These are phyloP conservation scores for Hetaerina americana DNA, from an alignment of 1,140 invertebrate genomes.

Conservation along the genomic window DNA sequence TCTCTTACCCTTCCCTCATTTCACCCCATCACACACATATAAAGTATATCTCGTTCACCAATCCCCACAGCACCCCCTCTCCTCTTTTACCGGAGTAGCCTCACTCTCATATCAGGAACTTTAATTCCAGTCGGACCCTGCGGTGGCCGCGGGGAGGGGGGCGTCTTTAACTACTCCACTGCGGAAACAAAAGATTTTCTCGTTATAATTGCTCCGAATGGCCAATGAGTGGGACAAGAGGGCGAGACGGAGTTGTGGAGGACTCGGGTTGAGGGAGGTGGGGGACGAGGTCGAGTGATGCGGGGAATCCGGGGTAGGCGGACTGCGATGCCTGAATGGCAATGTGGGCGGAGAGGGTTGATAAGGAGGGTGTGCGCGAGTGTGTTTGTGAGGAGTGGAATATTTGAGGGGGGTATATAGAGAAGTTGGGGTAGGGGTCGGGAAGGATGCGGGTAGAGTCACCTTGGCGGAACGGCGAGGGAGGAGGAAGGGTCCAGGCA, in stretches of 20 bases:
- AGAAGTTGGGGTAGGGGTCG: no score
- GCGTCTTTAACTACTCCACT: constrained; percentile 7
- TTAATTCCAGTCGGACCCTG: constrained; percentile 5
- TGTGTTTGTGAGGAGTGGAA: no score
- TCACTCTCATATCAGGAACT: constrained; percentile 1
- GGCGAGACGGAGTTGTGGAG: not conserved
- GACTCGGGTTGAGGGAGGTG: not conserved
- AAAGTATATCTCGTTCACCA: no score
- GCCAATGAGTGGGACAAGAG: not conserved
- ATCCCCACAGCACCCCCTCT: not conserved
- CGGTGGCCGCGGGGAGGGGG: no score
- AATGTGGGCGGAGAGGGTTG: no score
- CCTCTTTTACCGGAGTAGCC: constrained; percentile 1
- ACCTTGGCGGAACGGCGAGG: not conserved
- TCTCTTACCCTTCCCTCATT: no score
- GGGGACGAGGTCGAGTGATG: not conserved
- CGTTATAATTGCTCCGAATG: constrained; percentile 7
- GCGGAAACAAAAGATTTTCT: constrained; percentile 10
- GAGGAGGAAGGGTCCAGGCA: no score
- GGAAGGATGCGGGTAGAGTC: not conserved
- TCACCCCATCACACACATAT: no score
- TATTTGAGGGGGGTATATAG: no score
- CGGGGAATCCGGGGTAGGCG: no score
- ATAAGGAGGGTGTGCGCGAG: no score
- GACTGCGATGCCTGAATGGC: no score